phyloP scores from a whole-genome alignment of 1,140 invertebrate genomes.

The Thalassaphorura encarpata region DNA sequence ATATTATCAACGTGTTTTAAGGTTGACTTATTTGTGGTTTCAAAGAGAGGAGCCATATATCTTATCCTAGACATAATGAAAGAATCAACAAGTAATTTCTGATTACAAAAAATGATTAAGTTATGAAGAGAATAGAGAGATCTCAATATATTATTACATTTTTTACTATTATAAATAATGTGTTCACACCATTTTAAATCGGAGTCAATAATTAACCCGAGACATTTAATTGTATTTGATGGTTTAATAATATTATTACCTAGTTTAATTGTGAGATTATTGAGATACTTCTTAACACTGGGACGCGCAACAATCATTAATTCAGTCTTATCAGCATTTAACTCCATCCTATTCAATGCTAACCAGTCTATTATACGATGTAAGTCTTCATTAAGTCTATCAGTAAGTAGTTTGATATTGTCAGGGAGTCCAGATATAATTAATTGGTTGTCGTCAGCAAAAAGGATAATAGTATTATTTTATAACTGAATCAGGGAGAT shows the following conservation, averaged over 20 bases:
- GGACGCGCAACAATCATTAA: neutral
- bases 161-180: neutral
- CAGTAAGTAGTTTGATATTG: neutral
- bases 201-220: neutral
- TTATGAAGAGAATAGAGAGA: neutral
- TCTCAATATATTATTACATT: neutral
- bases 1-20: no score
- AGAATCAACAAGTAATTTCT: neutral
- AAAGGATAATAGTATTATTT: neutral
- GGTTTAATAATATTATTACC: neutral
- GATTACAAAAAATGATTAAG: neutral
- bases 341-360: neutral
- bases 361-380: neutral
- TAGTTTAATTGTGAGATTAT: neutral
- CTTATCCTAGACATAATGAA: neutral
- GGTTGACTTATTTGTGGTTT: neutral
- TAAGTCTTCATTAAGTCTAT: neutral
- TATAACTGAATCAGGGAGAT: conserved; percentile 5
- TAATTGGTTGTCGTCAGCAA: conserved; percentile 19
- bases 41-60: neutral
- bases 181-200: neutral
- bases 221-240: neutral
- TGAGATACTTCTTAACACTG: neutral
- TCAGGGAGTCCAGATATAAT: neutral
- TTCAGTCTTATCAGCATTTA: neutral